phyloP scores from a whole-genome alignment of 1,140 invertebrate species.

The Sitophilus oryzae region DNA sequence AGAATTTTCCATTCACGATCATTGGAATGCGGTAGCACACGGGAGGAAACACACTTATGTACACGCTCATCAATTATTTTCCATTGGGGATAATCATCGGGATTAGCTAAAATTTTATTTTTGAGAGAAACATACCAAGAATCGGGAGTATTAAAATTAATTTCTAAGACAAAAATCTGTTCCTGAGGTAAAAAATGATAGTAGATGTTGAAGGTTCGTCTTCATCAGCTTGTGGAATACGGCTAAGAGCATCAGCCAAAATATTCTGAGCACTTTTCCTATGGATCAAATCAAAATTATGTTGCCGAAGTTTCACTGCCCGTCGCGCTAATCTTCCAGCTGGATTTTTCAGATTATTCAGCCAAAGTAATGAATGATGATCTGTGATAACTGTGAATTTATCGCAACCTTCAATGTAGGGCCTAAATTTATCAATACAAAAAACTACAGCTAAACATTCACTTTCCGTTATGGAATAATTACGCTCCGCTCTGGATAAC shows the following conservation, averaged over 20 bases:
- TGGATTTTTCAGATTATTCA: constrained; percentile 44
- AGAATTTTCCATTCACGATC: constrained; percentile 20
- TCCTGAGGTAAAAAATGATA: too few species aligned
- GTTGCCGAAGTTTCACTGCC: constrained; percentile 39
- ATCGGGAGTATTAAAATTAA: too few species aligned
- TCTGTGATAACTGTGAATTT: too few species aligned
- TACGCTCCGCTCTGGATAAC: too few species aligned
- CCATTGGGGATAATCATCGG: constrained; percentile 14
- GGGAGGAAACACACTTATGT: constrained; percentile 14
- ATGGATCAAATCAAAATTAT: constrained; percentile 40
- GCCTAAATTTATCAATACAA: too few species aligned
- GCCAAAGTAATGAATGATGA: constrained; percentile 45
- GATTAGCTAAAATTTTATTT: constrained; percentile 7
- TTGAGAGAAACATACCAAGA: constrained; percentile 12
- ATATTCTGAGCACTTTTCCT: constrained; percentile 37
- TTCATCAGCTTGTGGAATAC: too few species aligned
- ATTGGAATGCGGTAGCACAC: not conserved
- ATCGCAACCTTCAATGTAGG: too few species aligned
- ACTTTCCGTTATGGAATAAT: too few species aligned
- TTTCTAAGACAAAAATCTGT: not conserved
- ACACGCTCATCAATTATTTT: constrained; percentile 11
- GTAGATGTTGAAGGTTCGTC: too few species aligned
- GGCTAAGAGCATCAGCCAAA: constrained; percentile 39
- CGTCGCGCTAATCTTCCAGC: constrained; percentile 45
- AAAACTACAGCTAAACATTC: too few species aligned